Base-by-base conservation (phyloP, 2,113 vertebrate species). In the Physeter macrocephalus region DNA sequence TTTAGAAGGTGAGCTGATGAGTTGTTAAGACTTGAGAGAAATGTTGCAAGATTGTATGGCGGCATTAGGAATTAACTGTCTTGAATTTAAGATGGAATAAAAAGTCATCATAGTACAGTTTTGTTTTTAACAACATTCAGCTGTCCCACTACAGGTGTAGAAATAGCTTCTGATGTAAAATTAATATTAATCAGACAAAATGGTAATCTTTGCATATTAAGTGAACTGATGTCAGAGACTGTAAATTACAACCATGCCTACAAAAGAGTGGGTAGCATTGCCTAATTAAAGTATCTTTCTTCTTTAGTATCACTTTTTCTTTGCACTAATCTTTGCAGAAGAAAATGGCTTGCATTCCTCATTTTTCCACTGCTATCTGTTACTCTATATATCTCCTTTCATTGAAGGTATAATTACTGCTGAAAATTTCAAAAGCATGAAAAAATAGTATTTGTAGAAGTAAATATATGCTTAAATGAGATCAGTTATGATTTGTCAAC, bases 171-270 rank as follows among this genome's bases (percentile, higher is more conserved):
- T 92, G 88, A 95, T 59, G 31, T 36, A 80, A 85, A 88, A 88
- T 21, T 36, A 82, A 87, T 85, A 94, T 72, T 78, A 94, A 94
- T 95, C 71, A 71, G 39, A 71, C 36, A 54, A 94, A 92, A 81
- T 46, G 29, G 75, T 80, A 62, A 86, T 82, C 31, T 82, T 78
- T 90, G 52, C 74, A 83, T 62, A 46, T 86, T 61, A 92, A 94
- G 36, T 77, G 54, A 75, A 34, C 75, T 88, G 64, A 62, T 78
- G 52, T 84, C 74, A 94, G 57, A 92, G 62, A 81, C 41, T n/a
- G 7, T 62, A 83, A 94, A 94, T 83, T 78, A 49, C 1, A 46
- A 46, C 1, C 29, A 54, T 15, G 29, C 6, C 9, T 80, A 46
- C 7, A 86, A 61, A 18, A 41, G 21, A 36, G 15, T 31, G 21